Evolutionary conservation across 2,888 invertebrate species (phyloP), one percentile per base, ranked within the genome.

Genomic region (Agrochola lychnidis): DNA sequence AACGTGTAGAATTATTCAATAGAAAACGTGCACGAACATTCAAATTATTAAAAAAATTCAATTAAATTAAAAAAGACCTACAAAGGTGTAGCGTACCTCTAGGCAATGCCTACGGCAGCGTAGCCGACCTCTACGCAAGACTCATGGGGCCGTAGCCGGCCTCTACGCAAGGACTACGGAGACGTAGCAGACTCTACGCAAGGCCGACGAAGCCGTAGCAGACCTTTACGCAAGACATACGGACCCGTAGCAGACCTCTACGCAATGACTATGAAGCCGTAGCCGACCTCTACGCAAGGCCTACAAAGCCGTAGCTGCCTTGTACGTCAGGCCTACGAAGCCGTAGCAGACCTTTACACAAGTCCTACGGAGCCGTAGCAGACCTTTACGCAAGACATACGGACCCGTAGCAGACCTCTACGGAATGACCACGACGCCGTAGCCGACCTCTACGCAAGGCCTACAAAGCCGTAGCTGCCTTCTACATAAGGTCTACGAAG

Each of bases 141-240:
- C 0, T 4, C 22, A 59, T 25, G 25, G 14, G n/a, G 2, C 4
- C 36, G 19, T 19, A 51, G 48, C 25, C 9, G 1, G 7, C 10
- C 22, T n/a, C 19, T 30, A 19, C 14, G 22, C 7, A 22, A 22
- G 0, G 9, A 0, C 16, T 16, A 14, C 25, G 25, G 0, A 30
- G 12, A 4, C 7, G 5, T 25, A 42, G 19, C 42, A 0, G 22
- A 10, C 22, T 40, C n/a, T 9, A 7, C 10, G 16, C 12, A 42
- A 2, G 0, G 0, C 0, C 14, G 0, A 51, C 40, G 30, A 1
- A 36, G 9, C 3, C 19, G 3, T 25, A 64, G 25, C 19, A 0
- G 14, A 19, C n/a, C 19, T 62, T 19, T 53, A 53, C 16, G 16
- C 1, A n/a, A 12, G 0, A 0, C 0, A 30, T 45, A 14, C 45